These are phyloP conservation scores for Toxotes lorentzi DNA, from an alignment of 2,797 vertebrate species.

Conservation along the genomic window DNA sequence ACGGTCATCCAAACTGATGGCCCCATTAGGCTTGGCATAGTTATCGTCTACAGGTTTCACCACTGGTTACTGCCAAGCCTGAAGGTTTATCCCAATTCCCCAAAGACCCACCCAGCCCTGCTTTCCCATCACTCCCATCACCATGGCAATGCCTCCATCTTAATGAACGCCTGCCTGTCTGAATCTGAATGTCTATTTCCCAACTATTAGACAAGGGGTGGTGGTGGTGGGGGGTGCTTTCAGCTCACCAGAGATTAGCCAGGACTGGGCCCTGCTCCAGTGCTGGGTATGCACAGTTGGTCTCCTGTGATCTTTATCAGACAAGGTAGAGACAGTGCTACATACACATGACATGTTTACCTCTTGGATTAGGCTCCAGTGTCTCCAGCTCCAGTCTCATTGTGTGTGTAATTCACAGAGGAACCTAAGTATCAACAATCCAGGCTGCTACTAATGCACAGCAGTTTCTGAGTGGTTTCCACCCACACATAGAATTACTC, in stretches of 20 bases:
- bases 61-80: constrained; percentile 59
- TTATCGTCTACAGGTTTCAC: constrained; percentile 71
- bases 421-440: constrained; percentile 47
- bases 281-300: constrained; percentile 11
- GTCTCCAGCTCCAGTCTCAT: constrained; percentile 27
- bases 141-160: constrained; percentile 69
- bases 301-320: constrained; percentile 34
- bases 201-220: constrained; percentile 44
- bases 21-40: constrained; percentile 60
- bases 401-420: constrained; percentile 47
- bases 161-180: constrained; percentile 44
- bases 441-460: constrained; percentile 40
- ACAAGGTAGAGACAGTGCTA: constrained; percentile 8
- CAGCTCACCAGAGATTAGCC: constrained; percentile 32
- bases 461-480: constrained; percentile 54
- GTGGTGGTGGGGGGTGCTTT: neutral
- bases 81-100: constrained; percentile 61
- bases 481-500: constrained; percentile 50
- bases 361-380: constrained; percentile 29
- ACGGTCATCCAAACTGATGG: constrained; percentile 46
- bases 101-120: constrained; percentile 47
- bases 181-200: constrained; percentile 58
- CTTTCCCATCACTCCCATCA: constrained; percentile 59
- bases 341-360: constrained; percentile 33
- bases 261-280: constrained; percentile 12